Base-by-base conservation (phyloP, 2,888 invertebrate species). In the Trimorus sp. region DNA sequence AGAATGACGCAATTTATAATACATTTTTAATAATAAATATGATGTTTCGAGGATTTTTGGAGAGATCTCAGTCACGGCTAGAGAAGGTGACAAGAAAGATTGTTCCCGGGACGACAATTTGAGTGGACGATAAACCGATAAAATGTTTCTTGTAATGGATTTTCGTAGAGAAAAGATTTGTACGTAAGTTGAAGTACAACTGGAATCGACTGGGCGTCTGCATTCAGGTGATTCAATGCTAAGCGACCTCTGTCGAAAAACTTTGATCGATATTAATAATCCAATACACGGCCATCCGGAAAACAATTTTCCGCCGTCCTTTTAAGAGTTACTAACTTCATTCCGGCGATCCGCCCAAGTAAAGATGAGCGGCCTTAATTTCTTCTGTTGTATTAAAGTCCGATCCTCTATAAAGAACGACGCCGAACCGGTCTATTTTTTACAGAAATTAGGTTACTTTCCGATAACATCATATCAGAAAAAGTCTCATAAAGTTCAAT, bases 401-500 rank as follows among this genome's bases (percentile, higher is more conserved):
- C 56, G 38, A 68, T 62, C 16, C 26, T 37, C 73, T 59, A 73
- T 71, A 73, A 79, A 68, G 42, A 73, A 68, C 53, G 66, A 63
- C 42, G 48, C 60, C 45, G 53, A 26, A 54, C 26, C 16, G 38
- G 15, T 70, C 48, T 15, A 68, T 73, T 73, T n/a, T 79, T 79
- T 79, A 73, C 68, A 54, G 73, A 79, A 79, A 79, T 79, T 79
- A 79, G 66, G 66, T 79, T 79, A 79, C 73, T 79, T 73, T 51
- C 60, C 66, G 62, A 79, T 68, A 79, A 73, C 68, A 73, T 73
- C 45, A 79, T 79, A 79, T 79, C 78, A 73, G 78, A 54, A 63
- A 79, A 70, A 70, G 69, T 70, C 69, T 77, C 9, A 58, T 36
- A 66, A 79, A 79, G 71, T 79, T 73, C 70, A 78, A 78, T 78